These are phyloP conservation scores for Procambarus clarkii DNA, from an alignment of 1,140 invertebrate species.

Conservation along the genomic window DNA sequence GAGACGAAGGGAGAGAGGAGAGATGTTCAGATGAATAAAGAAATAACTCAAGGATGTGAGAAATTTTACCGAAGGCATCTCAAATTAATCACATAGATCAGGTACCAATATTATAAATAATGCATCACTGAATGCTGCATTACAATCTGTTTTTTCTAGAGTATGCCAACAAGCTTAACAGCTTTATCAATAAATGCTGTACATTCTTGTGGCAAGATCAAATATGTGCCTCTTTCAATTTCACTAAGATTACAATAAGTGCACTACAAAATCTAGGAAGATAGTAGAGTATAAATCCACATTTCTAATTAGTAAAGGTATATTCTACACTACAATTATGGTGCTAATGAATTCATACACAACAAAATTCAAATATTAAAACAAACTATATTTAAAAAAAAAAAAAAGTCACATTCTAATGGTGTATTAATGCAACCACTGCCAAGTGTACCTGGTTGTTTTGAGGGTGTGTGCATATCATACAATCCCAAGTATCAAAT, in stretches of 20 bases:
- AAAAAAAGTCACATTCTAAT: too few species aligned
- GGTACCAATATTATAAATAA: neutral
- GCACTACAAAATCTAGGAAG: neutral
- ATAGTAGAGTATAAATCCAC: neutral
- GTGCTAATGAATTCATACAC: neutral
- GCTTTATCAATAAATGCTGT: neutral
- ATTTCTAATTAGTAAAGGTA: neutral
- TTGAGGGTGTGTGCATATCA: too few species aligned
- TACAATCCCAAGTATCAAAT: too few species aligned
- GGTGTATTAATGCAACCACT: too few species aligned
- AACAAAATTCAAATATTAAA: neutral
- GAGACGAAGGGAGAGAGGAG: too few species aligned
- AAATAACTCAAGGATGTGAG: neutral
- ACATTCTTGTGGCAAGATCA: neutral
- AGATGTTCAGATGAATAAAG: neutral
- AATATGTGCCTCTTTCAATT: neutral
- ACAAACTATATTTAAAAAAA: neutral
- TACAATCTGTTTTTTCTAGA: neutral
- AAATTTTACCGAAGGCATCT: neutral
- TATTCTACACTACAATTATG: neutral
- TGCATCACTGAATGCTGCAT: neutral
- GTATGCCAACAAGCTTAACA: neutral
- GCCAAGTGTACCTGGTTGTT: too few species aligned
- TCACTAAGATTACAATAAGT: neutral
- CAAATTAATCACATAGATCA: neutral